phyloP scores from a whole-genome alignment of 2,113 vertebrate species.

The Heloderma charlesbogerti region DNA sequence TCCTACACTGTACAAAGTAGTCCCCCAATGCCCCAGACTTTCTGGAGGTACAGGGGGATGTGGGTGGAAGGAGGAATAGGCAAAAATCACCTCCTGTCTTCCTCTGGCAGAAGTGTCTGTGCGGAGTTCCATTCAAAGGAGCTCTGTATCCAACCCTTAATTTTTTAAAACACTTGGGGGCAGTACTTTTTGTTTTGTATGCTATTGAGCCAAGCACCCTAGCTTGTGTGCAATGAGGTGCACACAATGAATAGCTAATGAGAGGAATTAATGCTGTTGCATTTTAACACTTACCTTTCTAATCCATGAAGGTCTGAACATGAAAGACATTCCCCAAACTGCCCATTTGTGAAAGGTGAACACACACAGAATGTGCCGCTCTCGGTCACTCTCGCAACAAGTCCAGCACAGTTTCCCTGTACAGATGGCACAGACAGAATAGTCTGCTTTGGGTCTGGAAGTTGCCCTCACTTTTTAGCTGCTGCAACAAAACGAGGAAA shows the following conservation, averaged over 20 bases:
- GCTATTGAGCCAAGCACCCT: not conserved
- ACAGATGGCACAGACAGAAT: constrained; percentile 94
- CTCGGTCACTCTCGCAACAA: constrained; percentile 96
- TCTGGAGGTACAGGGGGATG: not conserved
- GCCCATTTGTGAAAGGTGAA: constrained; percentile 98
- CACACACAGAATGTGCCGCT: constrained; percentile 99
- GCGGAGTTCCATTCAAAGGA: not conserved
- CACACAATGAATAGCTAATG: constrained; percentile 18
- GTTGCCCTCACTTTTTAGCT: constrained; percentile 96
- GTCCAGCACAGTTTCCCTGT: constrained; percentile 95
- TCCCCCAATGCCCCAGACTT: not conserved
- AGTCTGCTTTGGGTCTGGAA: constrained; percentile 95
- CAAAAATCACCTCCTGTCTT: not conserved
- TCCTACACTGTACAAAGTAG: not conserved
- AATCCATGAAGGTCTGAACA: constrained; percentile 91
- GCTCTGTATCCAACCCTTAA: not conserved
- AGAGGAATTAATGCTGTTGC: constrained; percentile 33
- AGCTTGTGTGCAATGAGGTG: not conserved
- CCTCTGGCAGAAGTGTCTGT: not conserved
- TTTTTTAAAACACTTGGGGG: not conserved
- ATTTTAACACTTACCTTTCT: constrained; percentile 52
- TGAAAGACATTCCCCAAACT: constrained; percentile 98
- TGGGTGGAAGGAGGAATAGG: not conserved
- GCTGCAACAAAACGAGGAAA: constrained; percentile 97
- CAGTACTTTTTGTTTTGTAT: no score